These are phyloP conservation scores for Entomyzon cyanotis DNA, from an alignment of 2,113 vertebrate genomes.

Conservation along the genomic window DNA sequence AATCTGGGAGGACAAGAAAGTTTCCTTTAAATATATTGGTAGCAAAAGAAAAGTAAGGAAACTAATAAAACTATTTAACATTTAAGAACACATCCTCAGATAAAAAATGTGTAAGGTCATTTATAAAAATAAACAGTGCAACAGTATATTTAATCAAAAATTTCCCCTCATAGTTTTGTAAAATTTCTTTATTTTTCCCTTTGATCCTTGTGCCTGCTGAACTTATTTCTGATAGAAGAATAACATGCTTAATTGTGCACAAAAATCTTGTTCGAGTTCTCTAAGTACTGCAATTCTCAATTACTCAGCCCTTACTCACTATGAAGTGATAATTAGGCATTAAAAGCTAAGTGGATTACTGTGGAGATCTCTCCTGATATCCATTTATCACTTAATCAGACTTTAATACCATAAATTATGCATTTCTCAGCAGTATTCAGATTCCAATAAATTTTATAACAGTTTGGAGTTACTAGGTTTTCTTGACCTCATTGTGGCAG, in stretches of 20 bases:
- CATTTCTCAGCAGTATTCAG: conserved; percentile 33
- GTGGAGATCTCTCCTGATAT: conserved; percentile 32
- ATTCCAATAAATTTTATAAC: conserved; percentile 24
- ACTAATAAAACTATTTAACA: background rate
- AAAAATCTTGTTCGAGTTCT: conserved; percentile 25
- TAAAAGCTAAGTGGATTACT: conserved; percentile 65
- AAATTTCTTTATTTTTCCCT: background rate
- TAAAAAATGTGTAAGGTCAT: background rate
- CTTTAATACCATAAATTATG: conserved; percentile 40
- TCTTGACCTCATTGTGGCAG: conserved; percentile 8
- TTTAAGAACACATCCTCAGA: background rate
- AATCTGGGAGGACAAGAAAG: background rate
- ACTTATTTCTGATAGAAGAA: background rate
- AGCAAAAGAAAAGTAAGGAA: background rate
- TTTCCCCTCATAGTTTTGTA: background rate
- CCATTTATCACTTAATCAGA: conserved; percentile 60
- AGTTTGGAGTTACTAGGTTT: conserved; percentile 12
- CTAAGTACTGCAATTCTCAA: conserved; percentile 3
- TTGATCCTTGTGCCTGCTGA: background rate
- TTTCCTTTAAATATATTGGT: background rate
- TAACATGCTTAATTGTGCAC: background rate
- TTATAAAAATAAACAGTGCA: background rate
- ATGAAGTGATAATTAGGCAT: conserved; percentile 44
- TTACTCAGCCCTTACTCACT: background rate
- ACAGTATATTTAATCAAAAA: background rate